phyloP scores from a whole-genome alignment of 2,888 invertebrate genomes.

The Chymomyza amoena region DNA sequence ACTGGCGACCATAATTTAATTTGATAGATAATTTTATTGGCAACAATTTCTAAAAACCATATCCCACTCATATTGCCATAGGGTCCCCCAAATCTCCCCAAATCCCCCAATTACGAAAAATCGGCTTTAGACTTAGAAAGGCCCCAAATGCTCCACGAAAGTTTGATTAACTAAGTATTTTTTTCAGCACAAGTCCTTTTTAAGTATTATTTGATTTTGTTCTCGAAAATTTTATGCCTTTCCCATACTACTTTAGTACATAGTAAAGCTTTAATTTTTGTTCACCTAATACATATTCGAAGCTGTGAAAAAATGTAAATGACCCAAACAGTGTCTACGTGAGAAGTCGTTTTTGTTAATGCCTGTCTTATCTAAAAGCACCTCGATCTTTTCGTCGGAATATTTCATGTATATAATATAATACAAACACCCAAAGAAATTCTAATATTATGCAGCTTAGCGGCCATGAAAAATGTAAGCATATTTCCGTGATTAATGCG shows the following conservation, averaged over 20 bases:
- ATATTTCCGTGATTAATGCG: slow-evolving; percentile 68
- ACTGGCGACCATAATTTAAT: no score
- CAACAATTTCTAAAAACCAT: no score
- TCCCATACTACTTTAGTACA: background rate
- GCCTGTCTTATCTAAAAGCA: slow-evolving; percentile 40
- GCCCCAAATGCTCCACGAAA: no score
- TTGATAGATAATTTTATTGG: no score
- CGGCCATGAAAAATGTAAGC: slow-evolving; percentile 60
- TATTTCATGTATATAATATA: background rate
- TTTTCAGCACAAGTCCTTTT: no score
- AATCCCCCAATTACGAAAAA: no score
- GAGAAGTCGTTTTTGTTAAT: slow-evolving; percentile 43
- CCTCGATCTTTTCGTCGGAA: background rate
- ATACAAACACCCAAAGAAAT: slow-evolving; percentile 12
- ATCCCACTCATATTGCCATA: no score
- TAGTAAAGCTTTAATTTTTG: background rate
- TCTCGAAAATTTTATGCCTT: no score
- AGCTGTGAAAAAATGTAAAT: slow-evolving; percentile 56
- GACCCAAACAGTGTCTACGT: slow-evolving; percentile 57
- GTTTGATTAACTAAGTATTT: no score
- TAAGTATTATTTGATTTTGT: no score
- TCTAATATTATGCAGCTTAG: slow-evolving; percentile 17
- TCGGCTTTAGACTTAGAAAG: no score
- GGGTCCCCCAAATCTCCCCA: no score
- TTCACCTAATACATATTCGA: background rate